Conservation (phyloP, 2,113 vertebrate species). For the Lonchura striata region DNA sequence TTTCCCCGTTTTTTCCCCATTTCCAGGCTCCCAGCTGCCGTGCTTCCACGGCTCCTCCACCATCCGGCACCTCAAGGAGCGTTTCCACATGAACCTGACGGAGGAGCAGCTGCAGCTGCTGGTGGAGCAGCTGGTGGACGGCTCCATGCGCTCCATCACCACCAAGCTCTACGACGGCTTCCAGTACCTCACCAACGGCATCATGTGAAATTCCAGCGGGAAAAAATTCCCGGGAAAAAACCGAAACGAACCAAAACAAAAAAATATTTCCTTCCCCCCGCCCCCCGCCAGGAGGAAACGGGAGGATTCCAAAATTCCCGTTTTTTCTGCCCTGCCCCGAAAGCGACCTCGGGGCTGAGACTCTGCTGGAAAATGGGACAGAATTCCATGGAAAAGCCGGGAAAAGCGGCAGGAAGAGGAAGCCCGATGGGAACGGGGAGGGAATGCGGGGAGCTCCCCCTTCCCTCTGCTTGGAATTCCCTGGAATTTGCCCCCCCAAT, state of each 20-base stretch:
- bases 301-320: background rate
- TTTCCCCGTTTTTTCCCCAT: background rate
- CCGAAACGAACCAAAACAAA: too few relatives aligned
- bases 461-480: background rate
- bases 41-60: conserved; percentile 95
- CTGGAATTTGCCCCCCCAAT: background rate
- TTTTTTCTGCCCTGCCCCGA: background rate
- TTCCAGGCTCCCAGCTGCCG: conserved; percentile 67
- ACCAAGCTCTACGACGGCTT: conserved; percentile 96
- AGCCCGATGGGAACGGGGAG: background rate
- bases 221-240: background rate
- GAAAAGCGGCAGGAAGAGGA: background rate
- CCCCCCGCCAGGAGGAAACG: background rate
- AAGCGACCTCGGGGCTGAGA: background rate
- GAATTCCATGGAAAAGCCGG: background rate
- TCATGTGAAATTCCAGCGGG: conserved; percentile 77
- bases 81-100: conserved; percentile 95
- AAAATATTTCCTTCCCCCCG: too few relatives aligned
- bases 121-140: conserved; percentile 91
- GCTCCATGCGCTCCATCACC: conserved; percentile 91
- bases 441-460: too few relatives aligned
- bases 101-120: conserved; percentile 95
- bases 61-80: conserved; percentile 72
- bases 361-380: background rate
- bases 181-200: conserved; percentile 98